Evolutionary conservation across 2,797 vertebrate species (phyloP).

Genomic region (Denticeps clupeoides): DNA sequence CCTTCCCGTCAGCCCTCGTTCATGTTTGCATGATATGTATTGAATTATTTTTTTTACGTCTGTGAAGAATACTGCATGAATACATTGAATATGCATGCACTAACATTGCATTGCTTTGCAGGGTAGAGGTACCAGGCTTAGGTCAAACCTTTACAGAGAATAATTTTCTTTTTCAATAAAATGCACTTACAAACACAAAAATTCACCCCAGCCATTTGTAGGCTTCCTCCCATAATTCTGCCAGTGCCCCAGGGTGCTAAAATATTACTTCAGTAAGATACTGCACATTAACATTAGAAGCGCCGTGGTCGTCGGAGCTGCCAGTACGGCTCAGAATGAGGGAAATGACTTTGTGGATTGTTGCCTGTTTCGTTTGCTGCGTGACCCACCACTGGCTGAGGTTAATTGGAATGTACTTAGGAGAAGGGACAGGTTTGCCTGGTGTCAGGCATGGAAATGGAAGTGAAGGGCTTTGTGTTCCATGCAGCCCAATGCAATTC

Average conservation of each 20-base stretch:
- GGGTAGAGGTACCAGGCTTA: neutral
- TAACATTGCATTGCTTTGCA: too few species aligned
- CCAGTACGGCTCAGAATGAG: slow-evolving; percentile 21
- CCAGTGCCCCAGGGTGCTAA: neutral
- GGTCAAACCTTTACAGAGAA: slow-evolving; percentile 4
- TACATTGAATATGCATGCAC: too few species aligned
- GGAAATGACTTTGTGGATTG: slow-evolving; percentile 38
- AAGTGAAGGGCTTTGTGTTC: slow-evolving; percentile 43
- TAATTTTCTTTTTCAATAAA: too few species aligned
- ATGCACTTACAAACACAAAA: too few species aligned
- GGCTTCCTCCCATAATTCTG: neutral
- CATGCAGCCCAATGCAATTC: slow-evolving; percentile 34
- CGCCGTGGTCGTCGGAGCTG: neutral
- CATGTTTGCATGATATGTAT: too few species aligned
- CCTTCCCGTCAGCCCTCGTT: too few species aligned
- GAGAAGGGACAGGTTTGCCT: slow-evolving; percentile 38
- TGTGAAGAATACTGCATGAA: too few species aligned
- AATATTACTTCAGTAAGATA: slow-evolving; percentile 1
- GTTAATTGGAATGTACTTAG: slow-evolving; percentile 59
- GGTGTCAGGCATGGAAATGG: slow-evolving; percentile 34
- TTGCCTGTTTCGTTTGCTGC: slow-evolving; percentile 17
- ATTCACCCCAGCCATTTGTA: neutral
- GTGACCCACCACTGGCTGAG: slow-evolving; percentile 38
- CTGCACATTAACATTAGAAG: neutral
- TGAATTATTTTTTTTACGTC: too few species aligned